Conservation (phyloP, 2,113 vertebrate species). For the Tyrannus savana region DNA sequence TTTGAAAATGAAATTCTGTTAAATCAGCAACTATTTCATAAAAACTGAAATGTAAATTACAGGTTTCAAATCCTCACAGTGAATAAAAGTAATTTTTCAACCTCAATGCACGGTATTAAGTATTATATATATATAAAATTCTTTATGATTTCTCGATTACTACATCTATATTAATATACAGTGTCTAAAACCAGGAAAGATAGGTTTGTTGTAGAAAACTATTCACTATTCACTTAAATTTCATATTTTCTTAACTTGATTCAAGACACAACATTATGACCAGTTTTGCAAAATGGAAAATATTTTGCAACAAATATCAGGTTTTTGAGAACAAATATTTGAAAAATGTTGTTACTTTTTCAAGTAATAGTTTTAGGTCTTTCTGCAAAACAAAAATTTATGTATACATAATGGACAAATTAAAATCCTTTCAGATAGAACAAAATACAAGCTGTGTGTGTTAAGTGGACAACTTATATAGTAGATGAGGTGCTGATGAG, state of each 20-base stretch:
- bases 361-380: neutral
- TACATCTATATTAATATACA: neutral
- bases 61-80: neutral
- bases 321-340: neutral
- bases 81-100: neutral
- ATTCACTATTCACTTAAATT: neutral
- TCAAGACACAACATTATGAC: neutral
- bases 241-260: neutral
- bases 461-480: neutral
- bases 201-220: neutral
- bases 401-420: fast-evolving
- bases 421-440: neutral
- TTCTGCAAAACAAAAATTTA: neutral
- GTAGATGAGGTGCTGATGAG: neutral
- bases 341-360: neutral
- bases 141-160: neutral
- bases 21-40: neutral
- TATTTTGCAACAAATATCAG: fast-evolving
- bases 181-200: neutral
- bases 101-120: neutral
- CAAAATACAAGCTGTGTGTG: fast-evolving
- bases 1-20: neutral
- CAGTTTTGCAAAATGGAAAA: neutral
- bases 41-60: neutral
- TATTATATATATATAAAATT: neutral